phyloP scores from a whole-genome alignment of 1,140 invertebrate species.

The Maniola jurtina region DNA sequence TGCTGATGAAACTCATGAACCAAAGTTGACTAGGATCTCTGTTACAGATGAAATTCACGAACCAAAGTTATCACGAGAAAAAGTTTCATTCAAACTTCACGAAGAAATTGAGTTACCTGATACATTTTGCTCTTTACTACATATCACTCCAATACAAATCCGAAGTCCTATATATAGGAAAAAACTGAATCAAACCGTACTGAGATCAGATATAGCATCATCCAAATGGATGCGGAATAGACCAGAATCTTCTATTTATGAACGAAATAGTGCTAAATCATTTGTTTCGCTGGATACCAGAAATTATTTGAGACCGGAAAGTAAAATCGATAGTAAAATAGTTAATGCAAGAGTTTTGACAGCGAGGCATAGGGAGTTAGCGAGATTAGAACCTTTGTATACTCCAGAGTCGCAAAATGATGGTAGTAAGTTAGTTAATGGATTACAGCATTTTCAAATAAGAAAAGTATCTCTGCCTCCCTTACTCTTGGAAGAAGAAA shows the following conservation, averaged over 20 bases:
- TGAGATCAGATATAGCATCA: constrained; percentile 74
- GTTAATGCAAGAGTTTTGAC: constrained; percentile 56
- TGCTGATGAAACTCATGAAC: constrained; percentile 28
- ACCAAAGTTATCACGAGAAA: constrained; percentile 52
- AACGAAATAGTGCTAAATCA: constrained; percentile 69
- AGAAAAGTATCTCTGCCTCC: constrained; percentile 75
- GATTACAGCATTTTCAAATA: constrained; percentile 46
- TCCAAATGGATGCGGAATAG: constrained; percentile 70
- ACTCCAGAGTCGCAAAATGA: constrained; percentile 55
- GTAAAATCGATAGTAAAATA: constrained; percentile 36
- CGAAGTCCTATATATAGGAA: constrained; percentile 58
- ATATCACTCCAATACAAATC: constrained; percentile 67
- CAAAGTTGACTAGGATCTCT: constrained; percentile 23
- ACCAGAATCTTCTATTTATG: constrained; percentile 62
- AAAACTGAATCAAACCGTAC: constrained; percentile 57
- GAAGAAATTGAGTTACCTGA: constrained; percentile 51
- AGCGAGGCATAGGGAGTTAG: constrained; percentile 56
- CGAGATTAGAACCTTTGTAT: constrained; percentile 56
- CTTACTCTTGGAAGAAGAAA: constrained; percentile 63
- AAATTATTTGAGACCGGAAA: constrained; percentile 51
- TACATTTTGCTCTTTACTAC: constrained; percentile 61
- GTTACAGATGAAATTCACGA: constrained; percentile 42
- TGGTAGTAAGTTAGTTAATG: constrained; percentile 37
- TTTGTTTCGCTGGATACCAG: constrained; percentile 65
- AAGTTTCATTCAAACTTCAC: constrained; percentile 45